phyloP scores from a whole-genome alignment of 2,888 invertebrate genomes.

The Invenusta paracnida region DNA sequence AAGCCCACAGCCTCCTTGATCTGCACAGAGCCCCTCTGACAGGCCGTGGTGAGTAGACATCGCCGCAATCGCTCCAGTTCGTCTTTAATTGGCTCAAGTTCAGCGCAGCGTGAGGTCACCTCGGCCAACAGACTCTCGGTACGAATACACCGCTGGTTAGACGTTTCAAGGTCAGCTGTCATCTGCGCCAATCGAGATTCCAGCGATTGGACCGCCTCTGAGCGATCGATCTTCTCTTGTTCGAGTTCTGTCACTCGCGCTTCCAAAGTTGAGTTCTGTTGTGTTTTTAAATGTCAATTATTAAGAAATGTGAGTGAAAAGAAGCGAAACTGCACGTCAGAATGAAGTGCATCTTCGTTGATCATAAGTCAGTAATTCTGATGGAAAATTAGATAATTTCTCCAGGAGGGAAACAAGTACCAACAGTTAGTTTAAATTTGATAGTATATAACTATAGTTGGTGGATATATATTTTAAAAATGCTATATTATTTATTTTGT shows the following conservation, averaged over 20 bases:
- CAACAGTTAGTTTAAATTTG: no score
- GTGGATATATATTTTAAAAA: no score
- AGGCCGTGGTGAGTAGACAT: not conserved
- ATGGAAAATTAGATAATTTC: no score
- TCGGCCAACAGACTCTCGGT: not conserved
- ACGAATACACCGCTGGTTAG: not conserved
- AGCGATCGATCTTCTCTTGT: not conserved
- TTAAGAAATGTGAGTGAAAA: no score
- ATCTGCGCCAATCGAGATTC: not conserved
- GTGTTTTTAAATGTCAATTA: no score
- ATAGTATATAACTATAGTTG: no score
- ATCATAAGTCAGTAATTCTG: no score
- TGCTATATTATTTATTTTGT: no score
- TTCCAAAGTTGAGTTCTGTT: not conserved
- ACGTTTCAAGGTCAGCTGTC: slow-evolving; percentile 31
- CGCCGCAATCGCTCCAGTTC: slow-evolving; percentile 46
- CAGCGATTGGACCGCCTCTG: not conserved
- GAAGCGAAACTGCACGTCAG: no score
- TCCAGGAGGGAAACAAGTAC: no score
- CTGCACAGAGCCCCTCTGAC: not conserved
- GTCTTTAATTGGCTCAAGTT: slow-evolving; percentile 46
- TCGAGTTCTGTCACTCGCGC: not conserved
- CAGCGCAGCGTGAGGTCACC: slow-evolving; percentile 35
- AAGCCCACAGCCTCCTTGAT: slow-evolving; percentile 30
- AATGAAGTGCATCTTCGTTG: no score